These are phyloP conservation scores for Hydraecia micacea DNA, from an alignment of 2,888 invertebrate species.

Conservation along the genomic window DNA sequence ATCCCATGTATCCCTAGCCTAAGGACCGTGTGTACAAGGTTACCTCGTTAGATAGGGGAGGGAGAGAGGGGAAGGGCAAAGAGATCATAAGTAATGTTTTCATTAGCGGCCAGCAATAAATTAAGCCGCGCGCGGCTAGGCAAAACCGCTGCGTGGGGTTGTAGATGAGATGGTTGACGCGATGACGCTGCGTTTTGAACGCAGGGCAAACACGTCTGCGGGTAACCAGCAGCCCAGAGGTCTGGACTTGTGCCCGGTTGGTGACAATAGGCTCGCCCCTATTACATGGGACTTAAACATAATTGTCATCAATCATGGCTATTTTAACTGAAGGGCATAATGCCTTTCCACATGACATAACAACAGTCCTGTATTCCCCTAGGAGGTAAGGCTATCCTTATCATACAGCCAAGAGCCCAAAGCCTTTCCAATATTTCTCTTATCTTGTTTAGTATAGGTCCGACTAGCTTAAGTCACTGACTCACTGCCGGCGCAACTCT, in stretches of 20 bases:
- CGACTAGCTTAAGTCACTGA: neutral
- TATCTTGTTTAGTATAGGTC: neutral
- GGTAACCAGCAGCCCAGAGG: too few relatives aligned
- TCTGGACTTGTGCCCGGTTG: neutral
- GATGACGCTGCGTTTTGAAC: slow-evolving; percentile 14
- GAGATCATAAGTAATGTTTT: slow-evolving; percentile 75
- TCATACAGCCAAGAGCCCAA: neutral
- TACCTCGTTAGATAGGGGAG: slow-evolving; percentile 41
- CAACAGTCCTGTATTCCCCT: neutral
- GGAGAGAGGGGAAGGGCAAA: slow-evolving; percentile 16
- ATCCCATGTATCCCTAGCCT: slow-evolving; percentile 26
- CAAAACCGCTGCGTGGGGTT: slow-evolving; percentile 32
- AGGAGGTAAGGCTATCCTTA: neutral
- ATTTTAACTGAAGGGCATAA: neutral
- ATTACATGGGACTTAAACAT: neutral
- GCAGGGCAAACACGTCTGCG: neutral
- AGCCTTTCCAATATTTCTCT: neutral
- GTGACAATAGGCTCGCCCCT: neutral
- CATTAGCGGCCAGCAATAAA: slow-evolving; percentile 75
- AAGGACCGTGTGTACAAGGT: slow-evolving; percentile 39
- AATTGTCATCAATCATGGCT: neutral
- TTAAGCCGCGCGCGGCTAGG: slow-evolving; percentile 53
- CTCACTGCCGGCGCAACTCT: neutral
- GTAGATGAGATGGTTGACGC: slow-evolving; percentile 35
- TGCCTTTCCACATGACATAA: neutral